Base-by-base conservation (phyloP, 1,140 invertebrate species). In the Heliconius hewitsoni region DNA sequence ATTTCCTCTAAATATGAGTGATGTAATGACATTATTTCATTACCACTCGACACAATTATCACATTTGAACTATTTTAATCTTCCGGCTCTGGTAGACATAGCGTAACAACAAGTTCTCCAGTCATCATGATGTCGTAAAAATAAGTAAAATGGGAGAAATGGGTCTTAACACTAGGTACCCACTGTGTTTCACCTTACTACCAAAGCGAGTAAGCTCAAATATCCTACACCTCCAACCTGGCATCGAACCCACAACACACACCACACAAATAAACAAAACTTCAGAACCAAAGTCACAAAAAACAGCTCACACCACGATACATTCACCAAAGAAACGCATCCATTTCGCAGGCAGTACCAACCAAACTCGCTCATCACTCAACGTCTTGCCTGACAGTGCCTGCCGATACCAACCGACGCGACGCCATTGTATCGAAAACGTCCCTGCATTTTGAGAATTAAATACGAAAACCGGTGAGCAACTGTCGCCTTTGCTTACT, bases 401-500 rank as follows among this genome's bases (percentile, higher is more conserved):
- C 80, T 60, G 55, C 55, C 55, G 55, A 60, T 60, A 60, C 55
- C 55, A 60, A 60, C 55, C n/a, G 8, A n/a, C 8, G 50, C 50
- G 8, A n/a, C 8, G 50, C 50, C 50, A 84, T 84, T 84, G 83
- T 78, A 84, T 84, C 78, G 82, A 79, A 81, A 83, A 52, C 50
- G 78, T 80, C 82, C 79, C 72, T 34, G 79, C 82, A 89, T 89
- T 88, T 89, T 84, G 82, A 85, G 84, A 92, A 91, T 92, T 90
- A 88, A 92, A 90, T 84, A 84, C 89, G 87, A 88, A 90, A 91
- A 84, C 87, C 83, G 83, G 84, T 84, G 85, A 86, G 84, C 83
- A 81, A 83, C 85, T 90, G 89, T 90, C 89, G 89, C 89, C 88
- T 90, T 85, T 83, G 84, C 89, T 87, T 90, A 86, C 87, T 86